phyloP scores from a whole-genome alignment of 92 coral and sea anemone genomes.

The Zoanthus sociatus region DNA sequence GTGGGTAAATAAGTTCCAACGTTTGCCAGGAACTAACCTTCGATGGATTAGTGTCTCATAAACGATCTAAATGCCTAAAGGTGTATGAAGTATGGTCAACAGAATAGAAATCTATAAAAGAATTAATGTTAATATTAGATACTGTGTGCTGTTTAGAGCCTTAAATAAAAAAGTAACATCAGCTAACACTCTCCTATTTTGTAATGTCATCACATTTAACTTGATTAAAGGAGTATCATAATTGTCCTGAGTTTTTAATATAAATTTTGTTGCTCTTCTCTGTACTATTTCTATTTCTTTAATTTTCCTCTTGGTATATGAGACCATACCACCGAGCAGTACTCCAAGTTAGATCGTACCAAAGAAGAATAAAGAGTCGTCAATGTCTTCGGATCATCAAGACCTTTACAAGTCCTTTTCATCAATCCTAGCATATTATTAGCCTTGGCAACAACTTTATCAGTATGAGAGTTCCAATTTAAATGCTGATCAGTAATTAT shows the following conservation, averaged over 20 bases:
- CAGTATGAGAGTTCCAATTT: no score
- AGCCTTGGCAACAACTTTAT: no score
- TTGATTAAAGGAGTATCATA: neutral
- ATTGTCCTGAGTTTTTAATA: constrained; percentile 10
- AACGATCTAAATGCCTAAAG: no score
- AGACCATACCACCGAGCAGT: constrained; percentile 34
- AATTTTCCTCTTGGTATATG: neutral
- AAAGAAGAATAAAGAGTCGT: neutral
- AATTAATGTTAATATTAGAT: neutral
- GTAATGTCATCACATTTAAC: no score
- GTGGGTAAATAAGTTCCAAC: no score
- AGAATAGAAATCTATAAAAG: neutral
- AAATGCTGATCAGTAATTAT: no score
- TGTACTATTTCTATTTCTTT: constrained; percentile 27
- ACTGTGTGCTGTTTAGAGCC: neutral
- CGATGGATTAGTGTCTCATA: no score
- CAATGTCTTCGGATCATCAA: constrained; percentile 49
- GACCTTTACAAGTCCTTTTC: constrained; percentile 4
- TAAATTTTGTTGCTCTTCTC: neutral
- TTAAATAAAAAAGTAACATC: neutral
- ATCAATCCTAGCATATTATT: no score
- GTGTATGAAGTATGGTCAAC: no score
- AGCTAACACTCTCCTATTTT: neutral
- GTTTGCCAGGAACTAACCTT: no score
- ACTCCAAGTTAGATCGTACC: constrained; percentile 54